A percentile compares a stretch with the other conserved stretches of the same genome.
These are phyloP conservation scores for Odontocerum albicorne DNA, from an alignment of 2,888 invertebrate genomes.

Conservation along the genomic window DNA sequence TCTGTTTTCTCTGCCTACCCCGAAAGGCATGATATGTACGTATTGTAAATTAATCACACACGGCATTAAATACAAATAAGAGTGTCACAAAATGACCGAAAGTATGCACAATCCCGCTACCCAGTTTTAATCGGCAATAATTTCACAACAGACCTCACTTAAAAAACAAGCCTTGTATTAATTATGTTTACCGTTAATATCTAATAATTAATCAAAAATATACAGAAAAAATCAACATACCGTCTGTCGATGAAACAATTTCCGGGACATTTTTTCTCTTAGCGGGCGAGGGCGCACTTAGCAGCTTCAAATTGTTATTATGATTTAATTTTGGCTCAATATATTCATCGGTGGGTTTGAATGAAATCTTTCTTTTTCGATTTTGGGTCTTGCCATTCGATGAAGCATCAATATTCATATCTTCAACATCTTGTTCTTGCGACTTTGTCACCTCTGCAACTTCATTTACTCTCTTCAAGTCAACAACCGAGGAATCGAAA, in stretches of 20 bases:
- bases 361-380: constrained; percentile 25
- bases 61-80: too few relatives aligned
- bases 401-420: background rate
- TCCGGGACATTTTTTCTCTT: constrained; percentile 11
- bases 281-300: constrained; percentile 1
- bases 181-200: background rate
- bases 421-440: background rate
- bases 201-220: background rate
- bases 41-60: too few relatives aligned
- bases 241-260: constrained; percentile 10
- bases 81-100: too few relatives aligned
- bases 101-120: too few relatives aligned
- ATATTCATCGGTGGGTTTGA: constrained; percentile 16
- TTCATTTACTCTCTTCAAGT: constrained; percentile 34
- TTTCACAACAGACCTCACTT: too few relatives aligned
- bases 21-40: too few relatives aligned
- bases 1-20: too few relatives aligned
- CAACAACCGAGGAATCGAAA: constrained; percentile 42
- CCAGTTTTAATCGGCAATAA: too few relatives aligned
- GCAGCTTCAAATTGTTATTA: constrained; percentile 28
- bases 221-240: constrained; percentile 8
- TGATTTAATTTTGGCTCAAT: constrained; percentile 17
- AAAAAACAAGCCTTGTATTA: too few relatives aligned
- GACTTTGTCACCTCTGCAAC: background rate
- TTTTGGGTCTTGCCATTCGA: constrained; percentile 4